These are phyloP conservation scores for Umimayanthus kanabou DNA, from an alignment of 92 coral and sea anemone genomes.

Conservation along the genomic window DNA sequence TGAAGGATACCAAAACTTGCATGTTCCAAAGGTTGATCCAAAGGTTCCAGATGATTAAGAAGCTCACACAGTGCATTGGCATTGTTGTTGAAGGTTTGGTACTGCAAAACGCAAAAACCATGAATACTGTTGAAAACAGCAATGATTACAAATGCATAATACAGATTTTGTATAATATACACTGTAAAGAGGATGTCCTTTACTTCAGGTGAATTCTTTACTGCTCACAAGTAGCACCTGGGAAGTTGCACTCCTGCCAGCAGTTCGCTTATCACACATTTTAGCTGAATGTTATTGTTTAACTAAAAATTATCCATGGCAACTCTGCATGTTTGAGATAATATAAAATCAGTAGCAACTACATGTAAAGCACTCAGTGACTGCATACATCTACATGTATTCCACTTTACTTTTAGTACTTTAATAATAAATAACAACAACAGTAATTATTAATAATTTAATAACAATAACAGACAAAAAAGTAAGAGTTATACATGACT, in stretches of 20 bases:
- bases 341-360: not conserved
- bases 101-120: slow-evolving; percentile 47
- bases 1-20: slow-evolving; percentile 81
- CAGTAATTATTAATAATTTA: too few species aligned
- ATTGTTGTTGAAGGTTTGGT: slow-evolving; percentile 82
- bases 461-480: not conserved
- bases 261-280: not conserved
- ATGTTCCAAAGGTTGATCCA: slow-evolving; percentile 47
- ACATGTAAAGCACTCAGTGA: too few species aligned
- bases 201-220: too few species aligned
- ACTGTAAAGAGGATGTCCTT: not conserved
- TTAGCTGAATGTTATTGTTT: not conserved
- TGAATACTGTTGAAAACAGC: not conserved
- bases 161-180: too few species aligned
- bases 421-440: too few species aligned
- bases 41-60: slow-evolving; percentile 66
- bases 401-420: too few species aligned
- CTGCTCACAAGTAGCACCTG: not conserved
- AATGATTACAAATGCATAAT: not conserved
- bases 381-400: too few species aligned
- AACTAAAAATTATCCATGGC: too few species aligned
- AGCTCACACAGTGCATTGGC: slow-evolving; percentile 71
- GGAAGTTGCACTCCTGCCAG: not conserved
- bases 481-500: not conserved
- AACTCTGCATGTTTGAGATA: not conserved